Base-by-base conservation (phyloP, 92 coral and sea anemone genomes). In the Porites cylindrica region DNA sequence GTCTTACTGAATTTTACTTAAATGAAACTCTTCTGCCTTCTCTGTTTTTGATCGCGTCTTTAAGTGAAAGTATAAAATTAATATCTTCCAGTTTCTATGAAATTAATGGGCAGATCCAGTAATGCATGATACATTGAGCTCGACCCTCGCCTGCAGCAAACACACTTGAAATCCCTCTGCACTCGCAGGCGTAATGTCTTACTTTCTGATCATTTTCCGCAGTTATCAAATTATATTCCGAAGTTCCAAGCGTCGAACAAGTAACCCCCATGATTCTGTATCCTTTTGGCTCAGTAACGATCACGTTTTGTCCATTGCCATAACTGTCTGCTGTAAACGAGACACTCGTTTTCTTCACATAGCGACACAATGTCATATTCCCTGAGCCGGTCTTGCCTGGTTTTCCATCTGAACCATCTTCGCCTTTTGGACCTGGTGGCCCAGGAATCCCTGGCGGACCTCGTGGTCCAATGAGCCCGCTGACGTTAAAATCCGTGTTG, bases 61-160 rank as follows among this genome's bases (percentile, higher is more conserved):
- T 0, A 14, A 56, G 61, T 56, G 61, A 56, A 56, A 56, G 61
- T 10, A 10, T 38, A 38, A 4, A 38, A 38, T 38, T 38, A 38
- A 38, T 38, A 38, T 38, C 47, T 38, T 58, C 54, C 51, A 54
- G 20, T 32, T 50, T 51, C 76, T 90, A 88, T 58, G 90, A 86
- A 26, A 58, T 76, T 26, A 79, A 17, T 17, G 96, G 98, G 47
- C 98, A 94, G 1, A 76, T 78, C 98, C 98, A 94, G 82, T 94
- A 94, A 72, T 94, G 98, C 14, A 94, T 62, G 56, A 76, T 82
- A 19, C 95, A 94, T 2, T 29, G 56, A 11, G 93, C 89, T 1
- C 56, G 72, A 1, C 91, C 76, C 4, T 63, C 7, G 1, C 7
- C 8, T 9, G 72, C 72, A 2, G 32, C 7, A 20, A 89, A 89